A percentile compares a stretch with the other conserved stretches of the same genome.
Conservation (phyloP, 2,797 vertebrate genomes). For the Enteromius paludinosus region DNA sequence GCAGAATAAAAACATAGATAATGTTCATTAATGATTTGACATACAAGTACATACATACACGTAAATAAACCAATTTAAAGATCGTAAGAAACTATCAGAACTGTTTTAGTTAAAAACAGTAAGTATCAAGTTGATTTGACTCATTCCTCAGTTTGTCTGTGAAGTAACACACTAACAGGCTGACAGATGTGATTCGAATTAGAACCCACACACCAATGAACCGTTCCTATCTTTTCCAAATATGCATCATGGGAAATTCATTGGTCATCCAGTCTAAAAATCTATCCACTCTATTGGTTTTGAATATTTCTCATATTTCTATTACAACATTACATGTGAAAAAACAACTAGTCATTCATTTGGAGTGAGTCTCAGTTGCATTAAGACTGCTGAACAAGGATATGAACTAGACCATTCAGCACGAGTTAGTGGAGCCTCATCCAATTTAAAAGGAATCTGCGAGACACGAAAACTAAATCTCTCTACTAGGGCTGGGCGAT, state of each 20-base stretch:
- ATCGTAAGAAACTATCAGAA: no score
- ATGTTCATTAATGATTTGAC: no score
- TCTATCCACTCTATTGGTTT: background rate
- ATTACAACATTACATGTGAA: background rate
- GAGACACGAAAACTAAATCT: no score
- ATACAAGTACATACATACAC: no score
- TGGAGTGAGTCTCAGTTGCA: background rate
- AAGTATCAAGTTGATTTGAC: background rate
- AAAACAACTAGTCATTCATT: background rate
- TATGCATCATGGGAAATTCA: background rate
- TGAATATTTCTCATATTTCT: background rate
- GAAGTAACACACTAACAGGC: background rate
- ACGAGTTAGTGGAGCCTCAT: background rate
- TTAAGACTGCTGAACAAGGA: background rate
- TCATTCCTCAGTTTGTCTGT: background rate
- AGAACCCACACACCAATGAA: background rate
- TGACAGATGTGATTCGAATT: background rate
- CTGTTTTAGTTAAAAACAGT: no score
- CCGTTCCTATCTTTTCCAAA: background rate
- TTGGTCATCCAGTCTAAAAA: background rate
- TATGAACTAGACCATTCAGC: background rate
- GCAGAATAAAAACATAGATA: no score
- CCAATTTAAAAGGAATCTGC: no score
- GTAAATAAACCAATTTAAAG: no score
- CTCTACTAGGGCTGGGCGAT: no score